Evolutionary conservation across 2,113 vertebrate genomes (phyloP).

Genomic region (Alexandromys fortis): DNA sequence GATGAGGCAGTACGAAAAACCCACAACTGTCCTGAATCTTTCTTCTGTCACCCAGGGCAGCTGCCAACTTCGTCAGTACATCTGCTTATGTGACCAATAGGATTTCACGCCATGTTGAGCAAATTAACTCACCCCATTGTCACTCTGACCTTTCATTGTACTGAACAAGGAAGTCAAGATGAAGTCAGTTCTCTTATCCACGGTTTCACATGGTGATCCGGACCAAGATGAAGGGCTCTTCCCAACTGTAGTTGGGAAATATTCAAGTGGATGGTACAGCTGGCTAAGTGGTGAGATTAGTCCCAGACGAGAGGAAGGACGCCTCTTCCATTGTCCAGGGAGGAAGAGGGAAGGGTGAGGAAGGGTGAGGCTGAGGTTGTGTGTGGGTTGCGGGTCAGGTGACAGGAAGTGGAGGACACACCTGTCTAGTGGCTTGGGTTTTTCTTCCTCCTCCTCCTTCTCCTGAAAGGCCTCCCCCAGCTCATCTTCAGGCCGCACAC

Average conservation of each 20-base stretch:
- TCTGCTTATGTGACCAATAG: background rate
- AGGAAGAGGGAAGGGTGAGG: conserved; percentile 59
- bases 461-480: background rate
- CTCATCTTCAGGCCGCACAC: background rate
- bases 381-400: background rate
- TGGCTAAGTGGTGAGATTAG: background rate
- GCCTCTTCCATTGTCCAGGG: conserved; percentile 49
- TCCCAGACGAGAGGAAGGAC: background rate
- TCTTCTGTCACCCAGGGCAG: background rate
- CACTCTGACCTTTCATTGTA: background rate
- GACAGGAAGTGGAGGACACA: conserved; percentile 4
- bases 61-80: fast-evolving
- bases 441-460: background rate
- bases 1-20: fast-evolving
- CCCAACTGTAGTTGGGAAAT: background rate
- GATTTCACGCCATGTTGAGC: background rate
- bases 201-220: background rate
- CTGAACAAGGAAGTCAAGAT: background rate
- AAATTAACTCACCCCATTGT: background rate
- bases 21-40: too few relatives aligned
- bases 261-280: background rate
- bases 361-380: background rate
- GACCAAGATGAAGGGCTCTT: background rate
- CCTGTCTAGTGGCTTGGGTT: background rate
- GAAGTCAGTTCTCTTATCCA: background rate